Conservation (phyloP, 2,888 invertebrate genomes). For the Acanthosepion pharaonis region DNA sequence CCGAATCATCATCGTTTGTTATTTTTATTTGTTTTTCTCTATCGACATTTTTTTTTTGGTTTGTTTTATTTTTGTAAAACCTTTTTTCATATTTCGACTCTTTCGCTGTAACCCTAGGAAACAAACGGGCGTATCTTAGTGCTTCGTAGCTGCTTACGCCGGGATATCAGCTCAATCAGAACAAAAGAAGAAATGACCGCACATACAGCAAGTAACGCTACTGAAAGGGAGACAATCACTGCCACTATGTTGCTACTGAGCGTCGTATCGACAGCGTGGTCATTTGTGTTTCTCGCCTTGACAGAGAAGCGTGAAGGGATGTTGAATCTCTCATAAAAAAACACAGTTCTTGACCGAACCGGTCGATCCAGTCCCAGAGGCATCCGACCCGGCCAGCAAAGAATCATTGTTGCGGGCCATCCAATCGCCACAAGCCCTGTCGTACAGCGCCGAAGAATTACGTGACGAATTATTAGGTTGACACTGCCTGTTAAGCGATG, state of each 20-base stretch:
- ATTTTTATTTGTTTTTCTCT: background rate
- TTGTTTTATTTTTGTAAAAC: background rate
- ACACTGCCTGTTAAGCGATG: constrained; percentile 50
- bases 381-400: constrained; percentile 41
- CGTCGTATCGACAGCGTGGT: constrained; percentile 52
- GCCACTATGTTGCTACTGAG: constrained; percentile 53
- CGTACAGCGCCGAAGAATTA: constrained; percentile 55
- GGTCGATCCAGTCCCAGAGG: background rate
- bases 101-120: constrained; percentile 50
- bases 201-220: constrained; percentile 57
- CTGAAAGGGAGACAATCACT: constrained; percentile 59
- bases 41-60: background rate
- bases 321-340: constrained; percentile 34
- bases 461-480: constrained; percentile 49
- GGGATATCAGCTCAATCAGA: constrained; percentile 54
- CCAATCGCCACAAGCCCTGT: constrained; percentile 56
- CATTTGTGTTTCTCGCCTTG: constrained; percentile 49
- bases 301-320: constrained; percentile 41
- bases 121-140: constrained; percentile 60
- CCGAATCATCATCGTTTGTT: too few species aligned
- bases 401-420: constrained; percentile 61
- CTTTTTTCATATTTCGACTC: background rate
- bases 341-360: constrained; percentile 43
- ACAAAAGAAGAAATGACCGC: constrained; percentile 56
- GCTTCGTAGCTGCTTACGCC: constrained; percentile 55